Conservation (phyloP, 2,113 vertebrate genomes). For the Pangasianodon gigas region DNA sequence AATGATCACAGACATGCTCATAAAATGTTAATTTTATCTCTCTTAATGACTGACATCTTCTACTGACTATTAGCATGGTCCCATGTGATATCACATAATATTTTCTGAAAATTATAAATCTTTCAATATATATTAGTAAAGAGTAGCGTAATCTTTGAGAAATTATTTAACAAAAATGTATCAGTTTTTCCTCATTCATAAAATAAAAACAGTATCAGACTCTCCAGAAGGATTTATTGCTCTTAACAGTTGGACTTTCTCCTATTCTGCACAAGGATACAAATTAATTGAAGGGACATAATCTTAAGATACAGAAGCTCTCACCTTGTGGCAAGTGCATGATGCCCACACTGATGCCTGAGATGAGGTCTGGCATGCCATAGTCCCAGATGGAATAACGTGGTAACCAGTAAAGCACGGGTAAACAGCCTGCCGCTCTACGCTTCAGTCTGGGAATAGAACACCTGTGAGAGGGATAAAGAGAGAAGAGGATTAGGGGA, state of each 20-base stretch:
- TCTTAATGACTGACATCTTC: background rate
- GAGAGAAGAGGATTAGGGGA: background rate
- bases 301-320: conserved; percentile 19
- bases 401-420: conserved; percentile 87
- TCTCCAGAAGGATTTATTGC: background rate
- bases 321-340: conserved; percentile 97
- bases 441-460: conserved; percentile 72
- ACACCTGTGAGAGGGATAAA: conserved; percentile 70
- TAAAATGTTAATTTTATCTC: background rate
- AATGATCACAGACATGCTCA: background rate
- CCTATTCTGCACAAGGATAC: background rate
- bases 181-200: background rate
- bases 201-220: background rate
- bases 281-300: background rate
- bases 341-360: conserved; percentile 95
- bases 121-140: background rate
- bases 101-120: background rate
- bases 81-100: background rate
- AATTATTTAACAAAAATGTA: background rate
- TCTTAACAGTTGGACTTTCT: background rate
- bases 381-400: conserved; percentile 88
- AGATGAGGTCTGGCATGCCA: conserved; percentile 84
- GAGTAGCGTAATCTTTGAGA: background rate
- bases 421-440: conserved; percentile 76
- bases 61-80: background rate